phyloP scores from a whole-genome alignment of 35 echinoderm and acorn worm genomes.

The Antedon bifida region DNA sequence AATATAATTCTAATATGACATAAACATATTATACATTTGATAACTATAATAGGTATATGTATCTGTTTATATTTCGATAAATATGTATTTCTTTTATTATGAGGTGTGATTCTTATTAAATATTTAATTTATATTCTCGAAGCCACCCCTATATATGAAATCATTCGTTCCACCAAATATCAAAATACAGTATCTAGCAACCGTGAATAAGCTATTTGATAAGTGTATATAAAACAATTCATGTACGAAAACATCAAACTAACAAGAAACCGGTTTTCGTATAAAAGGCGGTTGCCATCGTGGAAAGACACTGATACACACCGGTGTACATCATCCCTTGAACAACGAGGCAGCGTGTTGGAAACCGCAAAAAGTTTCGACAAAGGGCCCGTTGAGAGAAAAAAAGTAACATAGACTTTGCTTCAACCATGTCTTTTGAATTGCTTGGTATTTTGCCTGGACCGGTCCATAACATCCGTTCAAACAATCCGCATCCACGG shows the following conservation, averaged over 20 bases:
- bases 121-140: no score
- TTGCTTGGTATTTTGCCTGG: slow-evolving; percentile 7
- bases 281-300: neutral
- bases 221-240: neutral
- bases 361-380: neutral
- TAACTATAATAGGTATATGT: no score
- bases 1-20: no score
- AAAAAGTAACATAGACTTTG: neutral
- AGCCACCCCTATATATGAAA: neutral
- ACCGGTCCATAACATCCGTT: neutral
- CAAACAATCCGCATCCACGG: slow-evolving; percentile 17
- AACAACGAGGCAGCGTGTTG: neutral
- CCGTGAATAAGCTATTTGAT: neutral
- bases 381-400: neutral
- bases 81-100: no score
- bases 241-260: neutral
- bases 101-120: no score
- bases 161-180: neutral
- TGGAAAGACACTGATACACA: neutral
- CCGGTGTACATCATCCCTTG: no score
- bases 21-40: no score
- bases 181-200: neutral
- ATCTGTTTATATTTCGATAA: no score
- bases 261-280: neutral
- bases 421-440: neutral